A percentile compares a stretch with the other conserved stretches of the same genome.
These are phyloP conservation scores for Aulostomus chinensis DNA, from an alignment of 2,797 vertebrate genomes.

Conservation along the genomic window DNA sequence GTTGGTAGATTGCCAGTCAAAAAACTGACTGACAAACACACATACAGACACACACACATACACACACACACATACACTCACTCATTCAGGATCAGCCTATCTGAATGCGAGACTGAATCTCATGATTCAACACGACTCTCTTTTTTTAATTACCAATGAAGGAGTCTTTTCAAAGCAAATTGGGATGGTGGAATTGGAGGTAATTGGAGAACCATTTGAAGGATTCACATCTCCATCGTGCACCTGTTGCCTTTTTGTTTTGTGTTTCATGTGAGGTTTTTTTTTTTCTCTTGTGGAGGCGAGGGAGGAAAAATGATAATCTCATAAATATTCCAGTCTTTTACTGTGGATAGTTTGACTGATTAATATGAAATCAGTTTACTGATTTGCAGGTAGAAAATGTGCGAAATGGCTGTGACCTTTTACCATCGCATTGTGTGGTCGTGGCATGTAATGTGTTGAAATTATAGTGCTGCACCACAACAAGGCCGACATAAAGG, in stretches of 20 bases:
- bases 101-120: slow-evolving; percentile 48
- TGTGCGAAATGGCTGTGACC: too few relatives aligned
- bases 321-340: neutral
- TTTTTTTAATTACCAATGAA: slow-evolving; percentile 66
- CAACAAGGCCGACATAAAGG: too few relatives aligned
- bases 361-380: slow-evolving; percentile 6
- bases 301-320: slow-evolving; percentile 29
- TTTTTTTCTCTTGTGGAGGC: slow-evolving; percentile 15
- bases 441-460: too few relatives aligned
- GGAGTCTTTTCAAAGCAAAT: slow-evolving; percentile 71
- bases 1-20: slow-evolving; percentile 75
- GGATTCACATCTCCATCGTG: slow-evolving; percentile 66
- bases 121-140: slow-evolving; percentile 56
- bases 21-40: slow-evolving; percentile 61
- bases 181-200: slow-evolving; percentile 71
- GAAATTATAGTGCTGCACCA: too few relatives aligned
- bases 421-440: too few relatives aligned
- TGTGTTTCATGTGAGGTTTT: slow-evolving; percentile 50
- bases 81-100: slow-evolving; percentile 65
- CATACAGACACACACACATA: slow-evolving; percentile 46
- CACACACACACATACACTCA: slow-evolving; percentile 47
- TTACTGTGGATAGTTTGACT: neutral
- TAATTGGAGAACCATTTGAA: slow-evolving; percentile 71
- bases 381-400: slow-evolving; percentile 20
- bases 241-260: slow-evolving; percentile 83